phyloP scores from a whole-genome alignment of 2,797 vertebrate species.

The Aplochiton taeniatus region DNA sequence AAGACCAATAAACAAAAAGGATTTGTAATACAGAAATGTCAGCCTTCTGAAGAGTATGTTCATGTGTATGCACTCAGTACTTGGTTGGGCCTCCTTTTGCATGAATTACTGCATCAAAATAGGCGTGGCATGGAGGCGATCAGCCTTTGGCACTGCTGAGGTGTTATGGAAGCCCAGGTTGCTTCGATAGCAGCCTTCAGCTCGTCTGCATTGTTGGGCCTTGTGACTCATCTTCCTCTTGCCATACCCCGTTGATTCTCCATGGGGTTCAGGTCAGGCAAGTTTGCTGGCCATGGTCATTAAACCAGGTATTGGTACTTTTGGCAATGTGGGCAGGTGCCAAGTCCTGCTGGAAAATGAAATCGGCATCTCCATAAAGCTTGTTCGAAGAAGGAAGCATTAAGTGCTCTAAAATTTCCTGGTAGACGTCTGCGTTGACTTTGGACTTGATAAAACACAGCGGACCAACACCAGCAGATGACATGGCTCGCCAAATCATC shows the following conservation, averaged over 20 bases:
- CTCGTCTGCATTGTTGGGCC: background rate
- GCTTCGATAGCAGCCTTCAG: constrained; percentile 2
- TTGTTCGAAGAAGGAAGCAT: constrained; percentile 1
- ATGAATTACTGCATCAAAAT: too few relatives aligned
- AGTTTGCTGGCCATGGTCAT: background rate
- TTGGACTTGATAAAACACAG: background rate
- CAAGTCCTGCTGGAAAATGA: too few relatives aligned
- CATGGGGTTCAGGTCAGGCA: background rate
- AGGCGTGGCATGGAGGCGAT: background rate
- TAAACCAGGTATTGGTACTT: constrained; percentile 1
- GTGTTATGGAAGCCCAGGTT: background rate
- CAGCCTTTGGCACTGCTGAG: background rate
- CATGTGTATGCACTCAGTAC: too few relatives aligned
- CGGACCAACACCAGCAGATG: constrained; percentile 10
- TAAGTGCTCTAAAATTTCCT: background rate
- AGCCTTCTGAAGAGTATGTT: too few relatives aligned
- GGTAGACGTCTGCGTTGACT: constrained; percentile 12
- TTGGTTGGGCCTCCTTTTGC: too few relatives aligned
- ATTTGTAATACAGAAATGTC: too few relatives aligned
- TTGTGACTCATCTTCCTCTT: background rate
- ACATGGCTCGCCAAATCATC: constrained; percentile 13
- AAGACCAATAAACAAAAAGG: background rate
- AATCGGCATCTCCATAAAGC: constrained; percentile 18
- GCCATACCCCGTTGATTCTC: background rate
- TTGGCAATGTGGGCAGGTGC: constrained; percentile 8